phyloP scores from a whole-genome alignment of 2,113 vertebrate species.

The Rhinoderma darwinii region DNA sequence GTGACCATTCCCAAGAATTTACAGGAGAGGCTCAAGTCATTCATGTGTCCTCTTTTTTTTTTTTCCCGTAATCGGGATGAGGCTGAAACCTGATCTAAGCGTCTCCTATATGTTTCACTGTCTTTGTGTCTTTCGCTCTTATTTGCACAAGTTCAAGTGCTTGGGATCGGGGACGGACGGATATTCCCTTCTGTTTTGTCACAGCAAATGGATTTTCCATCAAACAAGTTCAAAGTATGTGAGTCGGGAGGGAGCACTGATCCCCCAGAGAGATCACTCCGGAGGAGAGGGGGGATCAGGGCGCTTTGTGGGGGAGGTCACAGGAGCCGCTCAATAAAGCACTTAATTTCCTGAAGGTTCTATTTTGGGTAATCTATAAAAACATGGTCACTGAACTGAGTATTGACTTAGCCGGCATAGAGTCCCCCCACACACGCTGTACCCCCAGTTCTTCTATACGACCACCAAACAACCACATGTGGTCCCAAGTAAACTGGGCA shows the following conservation, averaged over 20 bases:
- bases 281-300: background rate
- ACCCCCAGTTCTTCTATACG: background rate
- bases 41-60: background rate
- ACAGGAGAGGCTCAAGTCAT: too few species aligned
- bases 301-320: background rate
- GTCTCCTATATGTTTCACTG: background rate
- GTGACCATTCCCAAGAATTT: too few species aligned
- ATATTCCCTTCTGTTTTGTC: background rate
- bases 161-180: background rate
- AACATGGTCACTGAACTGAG: background rate
- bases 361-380: background rate
- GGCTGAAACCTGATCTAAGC: background rate
- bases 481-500: background rate
- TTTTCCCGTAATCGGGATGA: too few species aligned
- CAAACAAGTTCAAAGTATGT: background rate
- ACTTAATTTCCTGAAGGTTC: background rate
- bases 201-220: conserved; percentile 26
- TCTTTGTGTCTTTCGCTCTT: background rate
- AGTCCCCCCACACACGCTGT: background rate
- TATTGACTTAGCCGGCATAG: background rate
- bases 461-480: too few species aligned
- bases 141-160: conserved; percentile 2
- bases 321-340: background rate
- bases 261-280: background rate
- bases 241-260: background rate